A percentile compares a stretch with the other conserved stretches of the same genome.
Evolutionary conservation across 2,888 invertebrate species (phyloP).

Genomic region (Leptopterna dolabrata): DNA sequence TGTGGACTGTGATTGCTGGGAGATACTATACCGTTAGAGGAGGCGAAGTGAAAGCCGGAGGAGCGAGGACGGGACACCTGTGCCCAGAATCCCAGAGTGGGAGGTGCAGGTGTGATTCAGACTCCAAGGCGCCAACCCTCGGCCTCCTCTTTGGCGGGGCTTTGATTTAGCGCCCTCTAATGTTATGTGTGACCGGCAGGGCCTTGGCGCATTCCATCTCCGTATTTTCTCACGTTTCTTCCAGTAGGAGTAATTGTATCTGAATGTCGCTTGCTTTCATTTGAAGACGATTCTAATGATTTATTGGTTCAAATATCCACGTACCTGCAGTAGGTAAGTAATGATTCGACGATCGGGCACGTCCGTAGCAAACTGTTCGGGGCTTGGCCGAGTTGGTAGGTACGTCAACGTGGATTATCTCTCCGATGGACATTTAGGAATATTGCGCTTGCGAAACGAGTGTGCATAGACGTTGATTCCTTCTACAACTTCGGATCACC

Average conservation of each 20-base stretch:
- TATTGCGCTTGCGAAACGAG: too few relatives aligned
- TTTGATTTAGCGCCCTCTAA: constrained; percentile 53
- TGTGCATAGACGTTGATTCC: too few relatives aligned
- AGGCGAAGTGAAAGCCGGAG: constrained; percentile 43
- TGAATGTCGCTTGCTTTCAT: neutral
- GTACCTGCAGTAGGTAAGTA: too few relatives aligned
- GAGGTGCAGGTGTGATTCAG: constrained; percentile 54
- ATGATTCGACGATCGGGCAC: too few relatives aligned
- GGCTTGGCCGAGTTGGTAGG: too few relatives aligned
- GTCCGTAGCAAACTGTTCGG: too few relatives aligned
- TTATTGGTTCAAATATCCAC: neutral
- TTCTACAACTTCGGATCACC: too few relatives aligned
- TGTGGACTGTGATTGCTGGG: constrained; percentile 1
- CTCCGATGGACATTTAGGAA: too few relatives aligned
- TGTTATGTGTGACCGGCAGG: constrained; percentile 52
- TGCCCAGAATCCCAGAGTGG: constrained; percentile 47
- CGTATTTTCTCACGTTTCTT: constrained; percentile 47
- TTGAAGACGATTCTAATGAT: neutral
- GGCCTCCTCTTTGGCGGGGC: constrained; percentile 28
- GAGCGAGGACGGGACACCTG: constrained; percentile 38
- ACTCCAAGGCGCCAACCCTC: constrained; percentile 47
- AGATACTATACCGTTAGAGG: constrained; percentile 40
- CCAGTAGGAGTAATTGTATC: neutral
- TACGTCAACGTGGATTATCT: too few relatives aligned
- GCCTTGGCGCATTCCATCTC: constrained; percentile 47